Base-by-base conservation (phyloP, 2,797 vertebrate species). In the Carapus acus region DNA sequence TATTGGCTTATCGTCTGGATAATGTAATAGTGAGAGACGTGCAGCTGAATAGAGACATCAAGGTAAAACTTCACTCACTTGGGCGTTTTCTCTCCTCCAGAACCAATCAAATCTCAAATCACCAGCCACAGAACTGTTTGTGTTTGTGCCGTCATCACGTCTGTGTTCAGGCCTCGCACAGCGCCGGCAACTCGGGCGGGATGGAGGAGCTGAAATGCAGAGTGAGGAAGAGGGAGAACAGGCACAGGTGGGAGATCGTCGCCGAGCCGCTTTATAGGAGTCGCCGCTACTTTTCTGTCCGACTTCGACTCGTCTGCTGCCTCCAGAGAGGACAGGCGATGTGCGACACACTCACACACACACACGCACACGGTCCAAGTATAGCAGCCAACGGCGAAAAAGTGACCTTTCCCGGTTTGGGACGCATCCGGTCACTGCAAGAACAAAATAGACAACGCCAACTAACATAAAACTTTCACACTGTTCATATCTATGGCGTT, bases 181-280 rank as follows among this genome's bases (percentile, higher is more conserved):
- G 40, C 14, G 14, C 39, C 8, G 21, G 27, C 42, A 46, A 51
- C 27, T 41, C 24, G 6, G 51, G 23, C 38, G 69, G 40, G 19
- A 87, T 88, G 87, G 88, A 87, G 24, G 85, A 87, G 0, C 18
- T 86, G 1, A 87, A 60, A 72, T 27, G 58, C 13, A 71, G 87
- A 70, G 71, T 65, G 16, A 71, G 63, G 21, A 86, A 84, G 42
- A 76, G 83, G 61, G 83, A 88, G 4, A 62, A 44, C 11, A 68
- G 87, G 40, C 86, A 88, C 69, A 83, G 71, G 88, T 90, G 79
- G 67, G 41, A 37, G 47, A 4, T 15, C 2, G 13, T 33, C 6
- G 23, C 5, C 8, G 15, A 47, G 8, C 23, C 47, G 7, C 29
- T 14, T 59, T 11, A 11, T 27, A n/a, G n/a, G 1, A 43, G 38